phyloP scores from a whole-genome alignment of 2,113 vertebrate genomes.

The Jacana jacana region DNA sequence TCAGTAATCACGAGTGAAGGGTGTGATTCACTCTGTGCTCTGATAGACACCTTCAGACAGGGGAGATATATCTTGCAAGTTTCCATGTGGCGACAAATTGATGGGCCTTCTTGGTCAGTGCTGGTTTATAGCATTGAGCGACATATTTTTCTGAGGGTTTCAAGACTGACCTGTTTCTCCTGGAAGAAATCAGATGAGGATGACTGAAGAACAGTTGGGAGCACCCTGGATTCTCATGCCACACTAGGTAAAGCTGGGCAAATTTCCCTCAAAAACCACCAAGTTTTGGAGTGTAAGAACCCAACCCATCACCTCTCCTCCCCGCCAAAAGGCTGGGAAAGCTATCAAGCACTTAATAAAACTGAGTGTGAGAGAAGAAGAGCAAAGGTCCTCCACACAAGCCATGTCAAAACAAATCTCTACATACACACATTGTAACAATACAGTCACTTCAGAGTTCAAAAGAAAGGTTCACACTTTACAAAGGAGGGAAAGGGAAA shows the following conservation, averaged over 20 bases:
- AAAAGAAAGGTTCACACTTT: conserved; percentile 42
- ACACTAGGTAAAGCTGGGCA: neutral
- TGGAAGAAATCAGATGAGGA: neutral
- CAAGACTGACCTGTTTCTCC: neutral
- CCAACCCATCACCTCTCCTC: neutral
- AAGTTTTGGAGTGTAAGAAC: neutral
- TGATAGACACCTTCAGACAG: neutral
- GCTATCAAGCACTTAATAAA: conserved; percentile 26
- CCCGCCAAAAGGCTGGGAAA: neutral
- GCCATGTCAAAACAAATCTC: conserved; percentile 23
- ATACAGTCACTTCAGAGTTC: conserved; percentile 37
- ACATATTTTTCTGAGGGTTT: neutral
- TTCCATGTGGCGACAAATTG: neutral
- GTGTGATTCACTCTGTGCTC: neutral
- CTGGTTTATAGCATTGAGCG: neutral
- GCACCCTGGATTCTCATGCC: neutral
- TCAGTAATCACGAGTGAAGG: neutral
- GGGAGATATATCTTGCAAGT: neutral
- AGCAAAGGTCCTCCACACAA: conserved; percentile 31
- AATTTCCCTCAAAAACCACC: neutral
- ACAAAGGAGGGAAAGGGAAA: neutral
- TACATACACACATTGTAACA: conserved; percentile 13
- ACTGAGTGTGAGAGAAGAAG: conserved; percentile 21
- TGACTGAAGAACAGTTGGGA: neutral
- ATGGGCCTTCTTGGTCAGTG: neutral